Percentiles rank a stretch among this genome's conserved stretches.
Evolutionary conservation across 2,113 vertebrate species (phyloP).

Genomic region (Cynoglossus semilaevis): DNA sequence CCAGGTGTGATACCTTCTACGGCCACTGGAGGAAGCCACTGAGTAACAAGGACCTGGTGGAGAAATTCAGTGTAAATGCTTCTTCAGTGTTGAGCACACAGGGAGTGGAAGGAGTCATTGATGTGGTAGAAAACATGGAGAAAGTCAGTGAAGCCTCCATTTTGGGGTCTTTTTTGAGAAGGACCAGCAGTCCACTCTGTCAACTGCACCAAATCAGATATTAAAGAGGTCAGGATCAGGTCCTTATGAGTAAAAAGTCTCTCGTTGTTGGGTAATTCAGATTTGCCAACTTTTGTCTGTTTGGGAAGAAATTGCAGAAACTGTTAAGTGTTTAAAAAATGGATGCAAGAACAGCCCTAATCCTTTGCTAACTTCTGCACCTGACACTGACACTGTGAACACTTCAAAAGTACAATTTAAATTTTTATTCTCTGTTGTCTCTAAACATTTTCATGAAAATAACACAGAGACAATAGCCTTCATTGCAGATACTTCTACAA

Average conservation of each 20-base stretch:
- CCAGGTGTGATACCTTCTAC: slow-evolving; percentile 83
- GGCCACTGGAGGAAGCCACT: slow-evolving; percentile 94
- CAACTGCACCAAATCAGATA: background rate
- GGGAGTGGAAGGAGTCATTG: slow-evolving; percentile 75
- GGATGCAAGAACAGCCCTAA: background rate
- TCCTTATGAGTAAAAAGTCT: no score
- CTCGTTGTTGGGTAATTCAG: no score
- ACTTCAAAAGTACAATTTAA: no score
- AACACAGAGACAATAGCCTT: no score
- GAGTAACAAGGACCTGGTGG: slow-evolving; percentile 77
- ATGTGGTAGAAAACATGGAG: slow-evolving; percentile 78
- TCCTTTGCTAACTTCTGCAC: no score
- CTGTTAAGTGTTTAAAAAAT: background rate
- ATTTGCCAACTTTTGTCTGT: no score
- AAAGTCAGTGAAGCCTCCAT: slow-evolving; percentile 73
- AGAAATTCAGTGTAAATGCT: slow-evolving; percentile 84
- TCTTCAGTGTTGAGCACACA: slow-evolving; percentile 65
- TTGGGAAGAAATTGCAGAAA: no score
- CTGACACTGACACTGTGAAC: no score
- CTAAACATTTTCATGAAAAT: no score
- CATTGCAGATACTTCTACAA: background rate
- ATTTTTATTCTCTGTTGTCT: no score
- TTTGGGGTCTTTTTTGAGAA: slow-evolving; percentile 75
- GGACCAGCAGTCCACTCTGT: slow-evolving; percentile 21
- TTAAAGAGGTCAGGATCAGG: background rate